Conservation (phyloP, 2,113 vertebrate genomes). For the Bubalus kerabau region DNA sequence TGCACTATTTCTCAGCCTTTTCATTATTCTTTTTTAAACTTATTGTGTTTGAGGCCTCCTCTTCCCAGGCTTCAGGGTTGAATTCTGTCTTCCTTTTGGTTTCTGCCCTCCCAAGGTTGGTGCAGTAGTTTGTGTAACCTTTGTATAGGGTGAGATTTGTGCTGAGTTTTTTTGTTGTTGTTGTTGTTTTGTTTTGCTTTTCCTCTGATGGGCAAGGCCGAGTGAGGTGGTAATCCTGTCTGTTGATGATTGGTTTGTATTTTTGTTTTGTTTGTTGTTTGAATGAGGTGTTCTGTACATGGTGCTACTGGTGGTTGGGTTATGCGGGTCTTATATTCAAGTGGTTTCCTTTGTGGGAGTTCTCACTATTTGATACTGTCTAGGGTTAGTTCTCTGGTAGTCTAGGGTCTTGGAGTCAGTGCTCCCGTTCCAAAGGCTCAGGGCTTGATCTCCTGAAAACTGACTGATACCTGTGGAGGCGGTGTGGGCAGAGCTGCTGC, state of each 20-base stretch:
- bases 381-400: not conserved
- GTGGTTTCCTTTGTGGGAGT: not conserved
- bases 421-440: not conserved
- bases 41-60: not conserved
- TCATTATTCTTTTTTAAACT: not conserved
- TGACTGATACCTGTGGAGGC: not conserved
- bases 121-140: not conserved
- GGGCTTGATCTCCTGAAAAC: not conserved
- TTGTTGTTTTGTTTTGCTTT: too few species aligned
- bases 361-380: not conserved
- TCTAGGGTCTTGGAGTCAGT: not conserved
- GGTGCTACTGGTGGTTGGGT: not conserved
- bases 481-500: not conserved
- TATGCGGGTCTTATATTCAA: not conserved
- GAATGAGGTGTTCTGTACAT: not conserved
- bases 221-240: not conserved
- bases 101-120: not conserved
- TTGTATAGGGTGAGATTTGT: rapidly evolving
- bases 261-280: not conserved
- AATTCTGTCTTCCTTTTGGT: not conserved
- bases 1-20: not conserved
- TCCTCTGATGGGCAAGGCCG: not conserved
- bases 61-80: not conserved
- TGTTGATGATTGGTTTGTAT: not conserved
- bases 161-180: too few species aligned